phyloP scores from a whole-genome alignment of 1,140 invertebrate genomes.

The Lanistes nyassanus region DNA sequence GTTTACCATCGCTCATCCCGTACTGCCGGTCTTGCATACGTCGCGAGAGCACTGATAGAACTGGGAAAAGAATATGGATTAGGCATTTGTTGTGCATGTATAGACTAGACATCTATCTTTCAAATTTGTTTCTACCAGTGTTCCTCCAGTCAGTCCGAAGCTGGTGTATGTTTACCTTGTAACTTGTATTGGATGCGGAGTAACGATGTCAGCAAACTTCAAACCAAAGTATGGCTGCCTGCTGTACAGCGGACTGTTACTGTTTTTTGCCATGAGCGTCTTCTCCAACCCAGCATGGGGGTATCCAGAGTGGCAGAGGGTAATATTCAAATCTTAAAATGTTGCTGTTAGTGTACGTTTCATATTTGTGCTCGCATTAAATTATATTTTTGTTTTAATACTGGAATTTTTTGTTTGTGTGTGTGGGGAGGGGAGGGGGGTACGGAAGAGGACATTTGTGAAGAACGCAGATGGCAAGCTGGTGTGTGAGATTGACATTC shows the following conservation, averaged over 20 bases:
- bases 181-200: constrained; percentile 46
- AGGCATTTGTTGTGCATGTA: not conserved
- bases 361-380: too few species aligned
- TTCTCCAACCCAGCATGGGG: constrained; percentile 44
- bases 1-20: not conserved
- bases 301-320: constrained; percentile 51
- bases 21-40: too few species aligned
- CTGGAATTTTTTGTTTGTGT: not conserved
- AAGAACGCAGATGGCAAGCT: too few species aligned
- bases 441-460: too few species aligned
- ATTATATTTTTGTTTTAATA: too few species aligned
- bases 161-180: constrained; percentile 51
- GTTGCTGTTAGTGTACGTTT: too few species aligned
- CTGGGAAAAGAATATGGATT: too few species aligned
- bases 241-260: constrained; percentile 50
- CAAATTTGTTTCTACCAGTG: constrained; percentile 38
- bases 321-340: constrained; percentile 28
- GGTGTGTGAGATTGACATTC: too few species aligned
- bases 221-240: constrained; percentile 43
- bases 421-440: too few species aligned
- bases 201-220: constrained; percentile 45
- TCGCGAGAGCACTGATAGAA: too few species aligned
- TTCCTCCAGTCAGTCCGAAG: constrained; percentile 50
- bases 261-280: constrained; percentile 49
- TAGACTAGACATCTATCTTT: not conserved